Percentiles rank a stretch among this genome's conserved stretches.
Evolutionary conservation across 2,888 invertebrate species (phyloP).

Genomic region (Eupithecia exiguata): DNA sequence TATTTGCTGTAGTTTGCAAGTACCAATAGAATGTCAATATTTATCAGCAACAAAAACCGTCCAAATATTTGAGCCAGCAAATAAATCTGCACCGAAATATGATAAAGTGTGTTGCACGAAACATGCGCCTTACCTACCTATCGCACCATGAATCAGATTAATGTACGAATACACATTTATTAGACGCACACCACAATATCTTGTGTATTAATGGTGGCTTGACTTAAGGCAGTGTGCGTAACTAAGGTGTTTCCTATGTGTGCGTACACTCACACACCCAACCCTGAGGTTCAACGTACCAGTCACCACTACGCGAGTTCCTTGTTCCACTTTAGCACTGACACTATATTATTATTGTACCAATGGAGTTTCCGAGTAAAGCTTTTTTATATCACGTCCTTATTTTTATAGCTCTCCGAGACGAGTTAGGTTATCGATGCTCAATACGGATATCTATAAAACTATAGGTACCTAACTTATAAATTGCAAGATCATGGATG

Average conservation of each 20-base stretch:
- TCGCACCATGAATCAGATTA: conserved; percentile 75
- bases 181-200: conserved; percentile 51
- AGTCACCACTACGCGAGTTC: conserved; percentile 81
- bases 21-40: background rate
- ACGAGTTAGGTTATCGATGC: conserved; percentile 30
- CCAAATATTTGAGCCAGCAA: conserved; percentile 24
- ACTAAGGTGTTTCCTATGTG: conserved; percentile 44
- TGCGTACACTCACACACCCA: conserved; percentile 58
- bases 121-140: conserved; percentile 58
- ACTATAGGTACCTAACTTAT: background rate
- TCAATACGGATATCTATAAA: conserved; percentile 31
- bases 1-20: background rate
- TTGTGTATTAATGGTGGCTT: conserved; percentile 39
- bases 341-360: conserved; percentile 81
- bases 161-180: conserved; percentile 57
- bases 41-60: conserved; percentile 23
- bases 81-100: conserved; percentile 37
- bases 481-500: background rate
- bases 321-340: conserved; percentile 83
- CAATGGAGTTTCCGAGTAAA: conserved; percentile 73
- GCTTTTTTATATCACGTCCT: conserved; percentile 57
- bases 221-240: conserved; percentile 45
- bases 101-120: conserved; percentile 47
- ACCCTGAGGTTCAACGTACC: conserved; percentile 79
- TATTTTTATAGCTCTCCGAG: conserved; percentile 47